Evolutionary conservation across 2,888 invertebrate genomes (phyloP).

Genomic region (Tipula helvola): DNA sequence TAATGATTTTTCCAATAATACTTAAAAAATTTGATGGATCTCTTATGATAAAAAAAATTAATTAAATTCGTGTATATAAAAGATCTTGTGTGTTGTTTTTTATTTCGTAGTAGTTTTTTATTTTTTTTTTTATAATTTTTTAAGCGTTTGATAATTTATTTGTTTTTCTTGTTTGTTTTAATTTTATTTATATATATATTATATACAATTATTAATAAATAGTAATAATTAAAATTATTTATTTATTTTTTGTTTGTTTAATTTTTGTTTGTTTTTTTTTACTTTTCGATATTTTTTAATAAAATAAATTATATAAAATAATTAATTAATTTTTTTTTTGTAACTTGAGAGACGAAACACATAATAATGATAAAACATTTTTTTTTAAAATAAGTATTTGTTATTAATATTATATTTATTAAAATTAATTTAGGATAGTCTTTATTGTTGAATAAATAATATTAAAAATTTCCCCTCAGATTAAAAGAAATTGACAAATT

Average conservation of each 20-base stretch:
- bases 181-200: slow-evolving; percentile 5
- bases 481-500: neutral
- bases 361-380: neutral
- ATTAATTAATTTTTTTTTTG: neutral
- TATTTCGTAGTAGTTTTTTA: neutral
- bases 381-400: neutral
- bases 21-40: neutral
- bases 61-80: neutral
- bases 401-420: neutral
- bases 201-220: neutral
- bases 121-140: neutral
- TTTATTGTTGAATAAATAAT: neutral
- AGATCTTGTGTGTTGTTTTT: slow-evolving; percentile 6
- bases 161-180: slow-evolving; percentile 9
- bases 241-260: neutral
- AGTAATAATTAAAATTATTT: slow-evolving; percentile 7
- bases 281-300: neutral
- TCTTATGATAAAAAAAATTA: neutral
- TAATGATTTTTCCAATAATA: neutral
- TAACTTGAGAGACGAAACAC: neutral
- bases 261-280: neutral
- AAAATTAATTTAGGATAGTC: neutral
- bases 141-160: slow-evolving; percentile 9
- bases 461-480: neutral
- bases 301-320: neutral